Base-by-base conservation (phyloP, 1,140 invertebrate species). In the Muscidifurax raptorellus region DNA sequence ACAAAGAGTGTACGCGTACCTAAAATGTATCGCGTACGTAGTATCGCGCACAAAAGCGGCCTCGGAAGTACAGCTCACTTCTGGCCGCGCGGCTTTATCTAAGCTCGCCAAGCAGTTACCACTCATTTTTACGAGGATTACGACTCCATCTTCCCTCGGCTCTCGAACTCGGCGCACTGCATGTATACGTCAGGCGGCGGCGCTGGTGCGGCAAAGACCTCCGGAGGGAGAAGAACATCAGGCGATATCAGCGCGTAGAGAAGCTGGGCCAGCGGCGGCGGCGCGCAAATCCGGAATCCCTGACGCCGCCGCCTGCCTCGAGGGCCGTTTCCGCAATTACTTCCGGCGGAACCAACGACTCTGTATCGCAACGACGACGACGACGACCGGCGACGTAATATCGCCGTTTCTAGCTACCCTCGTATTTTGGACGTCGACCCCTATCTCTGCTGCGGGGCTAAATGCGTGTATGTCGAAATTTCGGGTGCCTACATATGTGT, bases 251-350 rank as follows among this genome's bases (percentile, higher is more conserved):
- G 52, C 2, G 52, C n/a, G 6, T 59, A 59, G 6, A 59, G 52
- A 59, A n/a, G 18, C 7, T n/a, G n/a, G n/a, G n/a, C n/a, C n/a
- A n/a, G n/a, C n/a, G n/a, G n/a, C n/a, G n/a, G 52, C 18, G 15
- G 6, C 6, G 22, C 5, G 52, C 22, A 18, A 59, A 59, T 59
- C 52, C 52, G 52, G 52, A 59, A 59, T 59, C 52, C 52, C 18
- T 59, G 18, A 2, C 5, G 52, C 22, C 5, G 52, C 52, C 52
- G 22, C 4, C 52, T 59, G 52, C 52, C 22, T 59, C 22, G 27
- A 12, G 25, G 59, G 74, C 40, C 59, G 72, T 82, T 82, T 82
- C 71, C 80, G 80, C 80, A 75, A 82, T 82, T 74, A 82, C 80
- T 75, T 82, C 72, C 80, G 80, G 28, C 52, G 28, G 52, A 67